Conservation (phyloP, 2,113 vertebrate genomes). For the Varanus salvator region DNA sequence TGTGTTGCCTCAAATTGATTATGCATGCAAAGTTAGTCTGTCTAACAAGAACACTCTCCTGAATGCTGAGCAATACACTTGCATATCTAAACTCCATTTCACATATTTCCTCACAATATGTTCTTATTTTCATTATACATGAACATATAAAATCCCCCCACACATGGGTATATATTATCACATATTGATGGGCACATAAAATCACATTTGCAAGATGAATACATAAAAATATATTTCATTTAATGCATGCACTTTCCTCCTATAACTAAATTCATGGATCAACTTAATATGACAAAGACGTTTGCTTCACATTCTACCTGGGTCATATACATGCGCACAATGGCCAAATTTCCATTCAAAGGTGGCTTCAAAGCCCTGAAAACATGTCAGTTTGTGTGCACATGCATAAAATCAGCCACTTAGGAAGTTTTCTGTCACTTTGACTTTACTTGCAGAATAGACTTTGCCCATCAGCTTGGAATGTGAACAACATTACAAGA, state of each 20-base stretch:
- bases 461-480: constrained; percentile 56
- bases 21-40: constrained; percentile 78
- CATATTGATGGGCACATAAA: constrained; percentile 44
- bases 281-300: constrained; percentile 61
- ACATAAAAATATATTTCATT: constrained; percentile 26
- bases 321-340: constrained; percentile 26
- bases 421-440: constrained; percentile 65
- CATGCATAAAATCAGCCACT: constrained; percentile 61
- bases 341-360: constrained; percentile 60
- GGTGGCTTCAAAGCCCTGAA: constrained; percentile 53
- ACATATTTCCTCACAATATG: constrained; percentile 47
- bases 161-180: constrained; percentile 45
- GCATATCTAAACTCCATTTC: constrained; percentile 45
- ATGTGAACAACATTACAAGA: constrained; percentile 63
- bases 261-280: constrained; percentile 51
- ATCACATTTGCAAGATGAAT: constrained; percentile 52
- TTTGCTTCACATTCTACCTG: constrained; percentile 50
- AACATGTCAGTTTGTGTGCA: constrained; percentile 51
- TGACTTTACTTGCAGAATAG: constrained; percentile 64
- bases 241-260: constrained; percentile 46
- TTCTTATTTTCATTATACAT: constrained; percentile 51
- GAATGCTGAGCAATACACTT: constrained; percentile 66
- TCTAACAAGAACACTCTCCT: constrained; percentile 73
- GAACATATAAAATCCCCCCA: constrained; percentile 47
- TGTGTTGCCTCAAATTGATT: constrained; percentile 76